Base-by-base conservation (phyloP, 2,888 invertebrate species). In the Ceratothoa steindachneri region DNA sequence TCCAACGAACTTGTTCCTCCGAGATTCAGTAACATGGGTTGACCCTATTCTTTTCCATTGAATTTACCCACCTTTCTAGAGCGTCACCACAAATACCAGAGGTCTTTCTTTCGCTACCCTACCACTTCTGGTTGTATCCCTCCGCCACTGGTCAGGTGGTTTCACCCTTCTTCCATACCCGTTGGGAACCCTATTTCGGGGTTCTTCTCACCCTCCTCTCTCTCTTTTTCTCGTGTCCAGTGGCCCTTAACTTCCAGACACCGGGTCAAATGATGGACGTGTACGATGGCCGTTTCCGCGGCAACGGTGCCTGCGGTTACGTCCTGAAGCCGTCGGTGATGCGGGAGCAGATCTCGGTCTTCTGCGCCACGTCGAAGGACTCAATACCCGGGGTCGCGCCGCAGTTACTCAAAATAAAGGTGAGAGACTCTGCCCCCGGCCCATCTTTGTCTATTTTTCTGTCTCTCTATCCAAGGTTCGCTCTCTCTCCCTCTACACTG, bases 301-400 rank as follows among this genome's bases (percentile, higher is more conserved):
- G 87, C 77, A 89, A 89, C 82, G 88, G 88, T 9, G 85, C 85
- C 15, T 88, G 87, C 82, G 88, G 88, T n/a, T 88, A 86, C 82
- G 86, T 88, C 5, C 81, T 88, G 53, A 89, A 89, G 81, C 88
- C 88, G 0, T 80, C 85, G 60, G 85, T 87, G 27, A 87, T 89
- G 86, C 83, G 87, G 53, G 87, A 88, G 30, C 81, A 81, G 31
- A 81, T 82, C 55, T 81, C 82, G 9, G 84, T 84, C 82, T 85
- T 85, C 81, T 84, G 84, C 77, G 84, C 85, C 72, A 84, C 84
- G 81, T 83, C 84, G 0, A 82, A 83, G 71, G 85, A 85, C 41
- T 83, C 83, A 74, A 84, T 85, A 69, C 85, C 86, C 24, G 84
- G 85, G 31, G 83, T 86, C 19, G 83, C 85, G 19, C 84, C 86